phyloP scores from a whole-genome alignment of 2,797 vertebrate species.

The Manis javanica region DNA sequence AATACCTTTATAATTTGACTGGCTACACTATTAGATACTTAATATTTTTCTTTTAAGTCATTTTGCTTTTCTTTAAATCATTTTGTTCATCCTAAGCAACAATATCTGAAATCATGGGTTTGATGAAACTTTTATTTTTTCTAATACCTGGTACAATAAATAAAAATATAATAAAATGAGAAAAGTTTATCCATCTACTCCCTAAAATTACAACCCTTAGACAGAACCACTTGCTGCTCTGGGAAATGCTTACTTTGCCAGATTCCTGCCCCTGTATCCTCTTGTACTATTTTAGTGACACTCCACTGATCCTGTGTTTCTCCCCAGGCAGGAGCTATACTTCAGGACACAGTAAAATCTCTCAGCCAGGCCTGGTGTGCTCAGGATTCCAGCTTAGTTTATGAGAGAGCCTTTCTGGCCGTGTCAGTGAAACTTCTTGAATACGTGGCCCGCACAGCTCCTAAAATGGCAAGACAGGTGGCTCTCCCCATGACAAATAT shows the following conservation, averaged over 20 bases:
- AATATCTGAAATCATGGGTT: conserved; percentile 2
- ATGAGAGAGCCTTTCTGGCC: conserved; percentile 76
- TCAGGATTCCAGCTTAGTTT: conserved; percentile 70
- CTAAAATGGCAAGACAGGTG: not conserved
- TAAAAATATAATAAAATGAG: conserved; percentile 32
- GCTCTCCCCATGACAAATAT: not conserved
- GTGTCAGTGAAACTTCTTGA: conserved; percentile 77
- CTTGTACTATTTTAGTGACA: not conserved
- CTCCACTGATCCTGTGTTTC: conserved; percentile 4
- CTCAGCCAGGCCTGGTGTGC: conserved; percentile 74
- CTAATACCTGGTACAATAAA: conserved; percentile 13
- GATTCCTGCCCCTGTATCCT: not conserved
- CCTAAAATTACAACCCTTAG: not conserved
- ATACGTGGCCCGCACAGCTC: not conserved
- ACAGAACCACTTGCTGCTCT: not conserved
- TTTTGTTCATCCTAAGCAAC: not conserved
- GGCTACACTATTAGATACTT: not conserved
- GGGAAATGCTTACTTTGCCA: not conserved
- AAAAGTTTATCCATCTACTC: not conserved
- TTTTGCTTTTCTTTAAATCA: not conserved
- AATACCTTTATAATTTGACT: not conserved
- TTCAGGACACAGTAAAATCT: conserved; percentile 60
- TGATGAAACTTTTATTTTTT: not conserved
- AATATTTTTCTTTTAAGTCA: conserved; percentile 31
- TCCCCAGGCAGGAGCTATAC: conserved; percentile 5